Evolutionary conservation across 2,113 vertebrate species (phyloP).

Genomic region (Anhinga anhinga): DNA sequence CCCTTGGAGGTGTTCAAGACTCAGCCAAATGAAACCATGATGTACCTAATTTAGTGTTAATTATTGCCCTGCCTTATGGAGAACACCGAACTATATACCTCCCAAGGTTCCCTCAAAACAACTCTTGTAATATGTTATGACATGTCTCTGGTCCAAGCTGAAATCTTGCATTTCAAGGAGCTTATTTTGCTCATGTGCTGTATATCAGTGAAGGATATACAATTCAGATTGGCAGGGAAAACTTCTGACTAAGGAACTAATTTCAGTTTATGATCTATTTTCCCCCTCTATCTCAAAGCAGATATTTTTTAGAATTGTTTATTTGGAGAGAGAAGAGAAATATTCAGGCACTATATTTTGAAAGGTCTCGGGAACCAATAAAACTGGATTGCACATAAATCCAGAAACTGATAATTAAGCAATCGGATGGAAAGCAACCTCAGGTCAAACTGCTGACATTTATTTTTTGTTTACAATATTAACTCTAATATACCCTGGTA

Average conservation of each 20-base stretch:
- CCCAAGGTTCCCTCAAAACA: neutral
- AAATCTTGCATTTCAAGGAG: neutral
- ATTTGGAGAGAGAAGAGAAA: neutral
- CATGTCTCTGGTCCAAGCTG: neutral
- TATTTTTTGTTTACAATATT: neutral
- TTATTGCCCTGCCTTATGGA: neutral
- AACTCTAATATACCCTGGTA: neutral
- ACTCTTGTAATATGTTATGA: neutral
- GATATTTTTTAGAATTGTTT: neutral
- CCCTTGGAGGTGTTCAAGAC: neutral
- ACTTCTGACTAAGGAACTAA: neutral
- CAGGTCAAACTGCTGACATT: neutral
- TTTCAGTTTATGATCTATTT: neutral
- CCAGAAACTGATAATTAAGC: neutral
- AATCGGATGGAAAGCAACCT: neutral
- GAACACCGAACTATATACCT: neutral
- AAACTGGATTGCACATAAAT: neutral
- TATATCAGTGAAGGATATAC: neutral
- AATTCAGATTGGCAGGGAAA: neutral
- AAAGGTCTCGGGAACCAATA: neutral
- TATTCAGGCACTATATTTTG: neutral
- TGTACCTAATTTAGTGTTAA: neutral
- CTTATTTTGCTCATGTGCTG: neutral
- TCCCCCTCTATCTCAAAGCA: neutral
- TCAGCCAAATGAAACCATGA: neutral